A percentile compares a stretch with the other conserved stretches of the same genome.
phyloP scores from a whole-genome alignment of 1,140 invertebrate species.

The Meteorus sp. region DNA sequence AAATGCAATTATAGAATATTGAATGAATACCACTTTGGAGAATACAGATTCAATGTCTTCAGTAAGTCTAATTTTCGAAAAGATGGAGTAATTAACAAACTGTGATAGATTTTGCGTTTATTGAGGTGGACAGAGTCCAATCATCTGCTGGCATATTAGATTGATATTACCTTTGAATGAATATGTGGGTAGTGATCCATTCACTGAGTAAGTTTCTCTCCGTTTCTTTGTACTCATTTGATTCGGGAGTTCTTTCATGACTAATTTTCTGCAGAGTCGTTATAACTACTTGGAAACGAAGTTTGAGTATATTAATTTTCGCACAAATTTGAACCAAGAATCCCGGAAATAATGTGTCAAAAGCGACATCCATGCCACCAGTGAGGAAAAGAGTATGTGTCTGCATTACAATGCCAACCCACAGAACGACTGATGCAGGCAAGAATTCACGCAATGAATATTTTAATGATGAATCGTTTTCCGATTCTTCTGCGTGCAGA shows the following conservation, averaged over 20 bases:
- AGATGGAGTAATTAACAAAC: neutral
- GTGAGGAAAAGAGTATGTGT: no score
- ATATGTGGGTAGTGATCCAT: neutral
- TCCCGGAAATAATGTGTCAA: neutral
- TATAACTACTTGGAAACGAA: neutral
- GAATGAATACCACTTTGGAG: neutral
- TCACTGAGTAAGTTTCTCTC: neutral
- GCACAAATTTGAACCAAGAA: conserved; percentile 6
- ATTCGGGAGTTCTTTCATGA: neutral
- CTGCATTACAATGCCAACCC: no score
- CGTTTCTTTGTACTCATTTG: neutral
- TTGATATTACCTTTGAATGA: neutral
- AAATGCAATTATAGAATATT: neutral
- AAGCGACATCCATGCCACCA: neutral
- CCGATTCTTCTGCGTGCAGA: no score
- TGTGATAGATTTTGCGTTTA: neutral
- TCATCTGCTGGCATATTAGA: neutral
- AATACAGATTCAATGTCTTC: neutral
- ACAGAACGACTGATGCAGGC: no score
- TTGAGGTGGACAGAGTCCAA: neutral
- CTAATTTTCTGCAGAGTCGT: neutral
- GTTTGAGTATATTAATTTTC: neutral
- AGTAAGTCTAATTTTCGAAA: neutral
- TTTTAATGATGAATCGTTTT: no score
- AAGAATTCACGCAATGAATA: no score